Evolutionary conservation across 2,797 vertebrate genomes (phyloP).

Genomic region (Sardinella longiceps): DNA sequence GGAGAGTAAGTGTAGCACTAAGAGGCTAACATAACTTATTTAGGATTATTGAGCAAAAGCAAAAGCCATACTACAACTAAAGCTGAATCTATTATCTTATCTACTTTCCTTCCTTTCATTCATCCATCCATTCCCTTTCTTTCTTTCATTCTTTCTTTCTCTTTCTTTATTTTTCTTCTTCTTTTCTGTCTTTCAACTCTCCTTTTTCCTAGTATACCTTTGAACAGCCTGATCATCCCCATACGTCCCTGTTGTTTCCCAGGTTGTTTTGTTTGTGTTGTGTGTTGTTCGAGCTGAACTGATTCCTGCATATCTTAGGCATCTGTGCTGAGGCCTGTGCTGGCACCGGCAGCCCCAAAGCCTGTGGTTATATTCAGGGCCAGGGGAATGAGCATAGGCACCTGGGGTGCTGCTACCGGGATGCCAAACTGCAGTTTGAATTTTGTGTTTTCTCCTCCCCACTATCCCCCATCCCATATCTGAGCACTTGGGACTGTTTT

Average conservation of each 20-base stretch:
- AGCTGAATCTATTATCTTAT: too few relatives aligned
- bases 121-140: too few relatives aligned
- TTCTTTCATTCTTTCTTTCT: too few relatives aligned
- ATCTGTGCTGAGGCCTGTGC: not conserved
- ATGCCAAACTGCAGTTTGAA: conserved; percentile 8
- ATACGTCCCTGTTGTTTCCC: not conserved
- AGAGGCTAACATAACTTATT: too few relatives aligned
- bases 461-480: not conserved
- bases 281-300: not conserved
- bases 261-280: not conserved
- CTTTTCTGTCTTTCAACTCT: too few relatives aligned
- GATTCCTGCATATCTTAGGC: not conserved
- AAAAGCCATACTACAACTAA: not conserved
- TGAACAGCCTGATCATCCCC: not conserved
- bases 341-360: not conserved
- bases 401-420: not conserved
- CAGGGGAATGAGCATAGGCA: not conserved
- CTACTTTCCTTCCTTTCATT: too few relatives aligned
- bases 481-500: not conserved
- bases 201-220: not conserved
- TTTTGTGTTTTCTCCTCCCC: not conserved
- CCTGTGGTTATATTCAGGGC: not conserved
- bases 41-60: not conserved
- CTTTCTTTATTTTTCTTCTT: too few relatives aligned
- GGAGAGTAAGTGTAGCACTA: too few relatives aligned